Evolutionary conservation across 1,140 invertebrate species (phyloP), one percentile per base, ranked within the genome.

Genomic region (Ctenoplectra terminalis): DNA sequence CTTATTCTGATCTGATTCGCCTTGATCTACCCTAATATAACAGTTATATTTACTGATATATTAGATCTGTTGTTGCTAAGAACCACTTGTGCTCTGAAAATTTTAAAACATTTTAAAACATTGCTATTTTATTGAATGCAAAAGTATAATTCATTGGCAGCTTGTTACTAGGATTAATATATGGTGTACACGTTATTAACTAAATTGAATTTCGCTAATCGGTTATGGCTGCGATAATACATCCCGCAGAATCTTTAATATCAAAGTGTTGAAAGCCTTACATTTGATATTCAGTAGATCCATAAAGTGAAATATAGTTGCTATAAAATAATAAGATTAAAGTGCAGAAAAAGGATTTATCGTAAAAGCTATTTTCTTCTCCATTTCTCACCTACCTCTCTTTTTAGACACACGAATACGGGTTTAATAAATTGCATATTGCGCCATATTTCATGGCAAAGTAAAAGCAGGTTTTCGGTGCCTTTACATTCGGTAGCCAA

Each of bases 381-480:
- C 11, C 9, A 11, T 54, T 34, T 70, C 31, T 7, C 31, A 20
- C 31, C 2, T 52, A 70, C 20, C 43, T 26, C 23, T 15, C 48
- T n/a, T 54, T 50, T 70, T 37, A 37, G 8, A 23, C 23, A 17
- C 31, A n/a, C 48, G 23, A 37, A 37, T 54, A 37, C 31, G 17
- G 2, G 31, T 34, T 31, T 54, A 31, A 70, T 70, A 54, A 23
- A 70, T 70, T 70, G 46, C 48, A 34, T n/a, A 34, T 54, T 70
- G 48, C 48, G 48, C 31, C 31, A 37, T 37, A 37, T 54, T 54
- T 13, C 31, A 34, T 70, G 48, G 13, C 48, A 31, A 4, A n/a
- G 29, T 54, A 70, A 70, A n/a, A 54, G 23, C 23, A 37, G 67
- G 31, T 70, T 70, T 50, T 70, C 26, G 23, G 11, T n/a, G 23